phyloP scores from a whole-genome alignment of 1,140 invertebrate genomes.

The Micrasema minimum region DNA sequence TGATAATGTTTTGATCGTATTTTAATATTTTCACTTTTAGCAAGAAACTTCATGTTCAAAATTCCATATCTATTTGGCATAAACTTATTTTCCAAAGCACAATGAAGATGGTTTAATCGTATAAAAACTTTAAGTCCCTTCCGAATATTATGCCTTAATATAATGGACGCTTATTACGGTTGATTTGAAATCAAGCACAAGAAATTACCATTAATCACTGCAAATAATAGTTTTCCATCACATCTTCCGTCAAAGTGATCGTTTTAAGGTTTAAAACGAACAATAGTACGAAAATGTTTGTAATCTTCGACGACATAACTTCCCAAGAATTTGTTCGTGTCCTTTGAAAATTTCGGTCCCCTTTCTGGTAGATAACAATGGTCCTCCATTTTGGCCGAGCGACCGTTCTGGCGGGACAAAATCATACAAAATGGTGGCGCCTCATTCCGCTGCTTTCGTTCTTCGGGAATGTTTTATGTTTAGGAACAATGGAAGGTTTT shows the following conservation, averaged over 20 bases:
- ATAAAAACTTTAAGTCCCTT: too few species aligned
- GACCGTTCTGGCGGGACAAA: too few species aligned
- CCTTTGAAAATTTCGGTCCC: constrained; percentile 23
- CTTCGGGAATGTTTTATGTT: constrained; percentile 40
- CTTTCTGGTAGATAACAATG: constrained; percentile 16
- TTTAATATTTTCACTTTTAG: too few species aligned
- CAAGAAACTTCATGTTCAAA: too few species aligned
- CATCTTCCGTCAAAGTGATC: neutral
- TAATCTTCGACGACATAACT: constrained; percentile 10
- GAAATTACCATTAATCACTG: neutral
- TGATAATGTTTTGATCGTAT: too few species aligned
- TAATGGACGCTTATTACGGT: too few species aligned
- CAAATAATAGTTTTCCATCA: neutral
- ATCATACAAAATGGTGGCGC: constrained; percentile 9
- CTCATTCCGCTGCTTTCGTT: constrained; percentile 24
- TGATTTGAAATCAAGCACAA: neutral
- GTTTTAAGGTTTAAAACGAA: neutral
- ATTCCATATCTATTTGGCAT: too few species aligned
- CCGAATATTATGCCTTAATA: too few species aligned
- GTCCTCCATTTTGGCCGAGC: constrained; percentile 19
- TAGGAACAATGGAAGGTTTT: constrained; percentile 38
- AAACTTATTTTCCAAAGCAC: too few species aligned
- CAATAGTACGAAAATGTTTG: constrained; percentile 6
- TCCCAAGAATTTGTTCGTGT: constrained; percentile 25
- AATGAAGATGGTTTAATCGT: too few species aligned